phyloP scores from a whole-genome alignment of 1,140 invertebrate genomes.

The Drosophila subpulchrella region DNA sequence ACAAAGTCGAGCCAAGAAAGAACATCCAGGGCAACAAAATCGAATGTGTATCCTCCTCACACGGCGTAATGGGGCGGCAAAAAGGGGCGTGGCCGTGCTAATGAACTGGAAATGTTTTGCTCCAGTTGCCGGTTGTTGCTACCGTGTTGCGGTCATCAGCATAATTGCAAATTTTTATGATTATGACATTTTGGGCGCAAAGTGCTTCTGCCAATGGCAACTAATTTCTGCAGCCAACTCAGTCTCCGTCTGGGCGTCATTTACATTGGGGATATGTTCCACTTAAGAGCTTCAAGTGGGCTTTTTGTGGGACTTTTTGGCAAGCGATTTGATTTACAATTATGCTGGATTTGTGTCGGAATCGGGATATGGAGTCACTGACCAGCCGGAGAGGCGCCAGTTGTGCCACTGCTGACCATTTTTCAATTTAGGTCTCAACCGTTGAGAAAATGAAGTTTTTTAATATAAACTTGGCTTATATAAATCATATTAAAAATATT shows the following conservation, averaged over 20 bases:
- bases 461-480: neutral
- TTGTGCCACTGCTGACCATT: neutral
- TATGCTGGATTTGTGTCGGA: conserved; percentile 26
- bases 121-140: conserved; percentile 30
- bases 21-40: conserved; percentile 26
- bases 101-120: conserved; percentile 65
- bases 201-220: conserved; percentile 52
- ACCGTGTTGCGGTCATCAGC: conserved; percentile 42
- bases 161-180: conserved; percentile 67
- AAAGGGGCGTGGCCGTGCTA: conserved; percentile 41
- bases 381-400: conserved; percentile 43
- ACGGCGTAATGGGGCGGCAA: neutral
- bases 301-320: conserved; percentile 9
- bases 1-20: conserved; percentile 49
- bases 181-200: conserved; percentile 62
- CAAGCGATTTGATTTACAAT: conserved; percentile 59
- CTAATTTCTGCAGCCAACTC: conserved; percentile 25
- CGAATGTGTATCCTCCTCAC: conserved; percentile 15
- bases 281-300: conserved; percentile 20
- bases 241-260: conserved; percentile 6
- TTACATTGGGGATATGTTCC: conserved; percentile 31
- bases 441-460: neutral
- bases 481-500: too few species aligned
- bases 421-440: neutral
- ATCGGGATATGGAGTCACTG: conserved; percentile 5